Base-by-base conservation (phyloP, 1,140 invertebrate species). In the Papilio aristodemus region DNA sequence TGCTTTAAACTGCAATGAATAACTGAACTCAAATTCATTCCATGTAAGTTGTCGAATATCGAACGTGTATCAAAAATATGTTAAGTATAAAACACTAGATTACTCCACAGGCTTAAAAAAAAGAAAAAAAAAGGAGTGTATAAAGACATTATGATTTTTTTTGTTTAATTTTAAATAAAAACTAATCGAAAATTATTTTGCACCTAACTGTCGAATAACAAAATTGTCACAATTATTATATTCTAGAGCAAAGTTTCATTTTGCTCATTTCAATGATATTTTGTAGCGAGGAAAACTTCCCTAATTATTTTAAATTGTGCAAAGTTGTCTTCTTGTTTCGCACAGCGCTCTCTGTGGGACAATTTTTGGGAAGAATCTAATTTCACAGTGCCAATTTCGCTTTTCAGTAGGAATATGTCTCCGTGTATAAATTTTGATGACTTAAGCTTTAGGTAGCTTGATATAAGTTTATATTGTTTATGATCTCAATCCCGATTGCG, bases 331-430 rank as follows among this genome's bases (percentile, higher is more conserved):
- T 17, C 19, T 50, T 22, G 46, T 54, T 62, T 19, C 32, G 36
- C 36, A 9, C 46, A 62, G 17, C 36, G 59, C 36, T n/a, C 59
- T 62, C 59, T 19, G 36, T 22, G 59, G 59, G 27, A 62, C 59
- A 62, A 38, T 62, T 62, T 62, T 54, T 62, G 27, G 59, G 36
- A 19, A 38, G 59, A 38, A 62, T 19, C 17, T 19, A 62, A 62
- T 62, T 62, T 38, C 8, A 17, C 46, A 19, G 36, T 36, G n/a
- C 59, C n/a, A 32, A 36, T 62, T 62, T 62, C n/a, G 0, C 59
- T 38, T 54, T 38, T 19, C 59, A 62, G 38, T n/a, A 62, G 27
- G 19, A 46, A 37, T 60, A 60, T 27, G 57, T 59, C 57, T 14
- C 4, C 9, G 7, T 60, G 58, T 62, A 10, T 62, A 38, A 62